Evolutionary conservation across 2,888 invertebrate species (phyloP), one percentile per base, ranked within the genome.

Genomic region (Ferdinandea cuprea): DNA sequence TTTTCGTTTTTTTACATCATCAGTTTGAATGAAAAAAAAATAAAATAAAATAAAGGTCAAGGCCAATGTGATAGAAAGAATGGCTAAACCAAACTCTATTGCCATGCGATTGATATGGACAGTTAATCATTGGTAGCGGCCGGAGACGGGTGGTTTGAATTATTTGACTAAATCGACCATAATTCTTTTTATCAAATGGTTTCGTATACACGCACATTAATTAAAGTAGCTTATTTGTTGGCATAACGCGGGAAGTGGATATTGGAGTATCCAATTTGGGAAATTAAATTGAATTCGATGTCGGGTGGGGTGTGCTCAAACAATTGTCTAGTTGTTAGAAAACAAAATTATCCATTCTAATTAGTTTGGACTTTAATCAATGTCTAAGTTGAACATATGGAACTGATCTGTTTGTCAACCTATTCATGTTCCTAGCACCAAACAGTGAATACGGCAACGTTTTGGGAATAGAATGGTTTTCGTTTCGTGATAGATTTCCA

Each of bases 31-130:
- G n/a, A n/a, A n/a, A n/a, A n/a, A n/a, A n/a, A n/a, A n/a, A n/a
- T n/a, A n/a, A n/a, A n/a, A n/a, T 42, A 3, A 13, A 9, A 6
- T 42, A 61, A 61, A 72, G 71, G 50, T 72, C 71, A 61, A 61
- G 71, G 71, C 61, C 61, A 11, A 25, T 54, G 61, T 15, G 9
- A 52, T 61, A 52, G 42, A 37, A 48, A 35, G 32, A 11, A 52
- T 7, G 5, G 52, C 8, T 25, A 56, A 48, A 42, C 21, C 59
- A 58, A 48, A n/a, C 17, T 15, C 35, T 42, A 17, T 13, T 42
- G 37, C 50, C 61, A 72, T 61, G 52, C 61, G 50, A 44, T 50
- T 50, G 50, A 61, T 61, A 32, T 15, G 61, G 52, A 35, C 35
- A 61, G 44, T 72, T 28, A 54, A 44, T 63, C 61, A 72, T 72